Evolutionary conservation across 2,888 invertebrate genomes (phyloP), one percentile per base, ranked within the genome.

Genomic region (Halocaridina rubra): DNA sequence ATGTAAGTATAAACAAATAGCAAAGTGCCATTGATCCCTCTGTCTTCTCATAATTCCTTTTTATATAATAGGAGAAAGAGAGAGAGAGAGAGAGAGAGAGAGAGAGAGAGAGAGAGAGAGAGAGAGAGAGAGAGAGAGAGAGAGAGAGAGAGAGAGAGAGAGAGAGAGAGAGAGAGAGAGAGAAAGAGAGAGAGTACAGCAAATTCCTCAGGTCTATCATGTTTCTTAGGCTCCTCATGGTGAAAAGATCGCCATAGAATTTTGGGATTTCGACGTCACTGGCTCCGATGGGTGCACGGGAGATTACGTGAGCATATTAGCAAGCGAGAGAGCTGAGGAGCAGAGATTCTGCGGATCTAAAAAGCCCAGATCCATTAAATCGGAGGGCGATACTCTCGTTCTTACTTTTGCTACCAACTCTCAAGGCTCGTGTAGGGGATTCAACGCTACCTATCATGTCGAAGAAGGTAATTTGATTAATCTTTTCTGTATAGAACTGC

Each of bases 401-500:
- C 24, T 86, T 19, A 84, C 69, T 5, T 86, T 86, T 69, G 78
- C 61, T 29, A 82, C 86, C 4, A 86, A 86, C 67, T 64, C 75
- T 22, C 69, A 84, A 22, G 86, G 80, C 22, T 79, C 86, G n/a
- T 86, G 86, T 29, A 61, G 86, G 67, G 84, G 86, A 3, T 86
- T 86, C 79, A 84, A 80, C 57, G 84, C 80, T n/a, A 74, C 78
- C 13, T 86, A 81, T 29, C 30, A 27, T 16, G 64, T 82, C 16
- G 69, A 33, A 57, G 84, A 86, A 84, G 86, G 86, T 85, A 59
- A 22, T 33, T 32, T 8, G 7, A 61, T 46, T 8, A 61, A 13
- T 8, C 22, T 61, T 61, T 13, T 61, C n/a, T n/a, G n/a, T n/a
- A n/a, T n/a, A n/a, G n/a, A n/a, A n/a, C n/a, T n/a, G n/a, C n/a